Conservation (phyloP, 2,797 vertebrate species). For the Capromys pilorides region DNA sequence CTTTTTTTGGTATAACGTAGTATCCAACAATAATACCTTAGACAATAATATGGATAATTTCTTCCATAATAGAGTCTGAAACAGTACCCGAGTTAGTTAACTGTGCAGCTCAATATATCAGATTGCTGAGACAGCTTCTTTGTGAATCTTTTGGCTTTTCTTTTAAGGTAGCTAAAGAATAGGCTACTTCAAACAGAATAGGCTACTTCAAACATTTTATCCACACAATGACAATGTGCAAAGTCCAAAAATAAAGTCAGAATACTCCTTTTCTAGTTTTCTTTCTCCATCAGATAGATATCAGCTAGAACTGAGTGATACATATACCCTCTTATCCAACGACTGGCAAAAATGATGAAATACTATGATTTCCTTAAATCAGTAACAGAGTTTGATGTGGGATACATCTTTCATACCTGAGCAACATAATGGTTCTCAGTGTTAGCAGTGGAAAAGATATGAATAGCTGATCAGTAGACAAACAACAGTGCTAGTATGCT, state of each 20-base stretch:
- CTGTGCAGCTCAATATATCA: background rate
- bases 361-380: slow-evolving; percentile 30
- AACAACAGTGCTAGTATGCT: background rate
- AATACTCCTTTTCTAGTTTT: background rate
- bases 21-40: slow-evolving; percentile 22
- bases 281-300: background rate
- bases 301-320: background rate
- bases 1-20: background rate
- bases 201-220: background rate
- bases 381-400: background rate
- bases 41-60: background rate
- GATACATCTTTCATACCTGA: background rate
- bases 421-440: background rate
- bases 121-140: background rate
- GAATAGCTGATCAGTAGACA: background rate
- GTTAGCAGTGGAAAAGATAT: background rate
- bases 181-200: background rate
- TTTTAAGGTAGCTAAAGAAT: slow-evolving; percentile 13
- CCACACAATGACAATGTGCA: background rate
- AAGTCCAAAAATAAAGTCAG: background rate
- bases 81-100: background rate
- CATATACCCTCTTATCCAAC: background rate
- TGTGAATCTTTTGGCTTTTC: slow-evolving; percentile 29
- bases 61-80: background rate
- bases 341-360: slow-evolving; percentile 27